A percentile compares a stretch with the other conserved stretches of the same genome.
These are phyloP conservation scores for Drosophila gunungcola DNA, from an alignment of 1,140 invertebrate species.

Conservation along the genomic window DNA sequence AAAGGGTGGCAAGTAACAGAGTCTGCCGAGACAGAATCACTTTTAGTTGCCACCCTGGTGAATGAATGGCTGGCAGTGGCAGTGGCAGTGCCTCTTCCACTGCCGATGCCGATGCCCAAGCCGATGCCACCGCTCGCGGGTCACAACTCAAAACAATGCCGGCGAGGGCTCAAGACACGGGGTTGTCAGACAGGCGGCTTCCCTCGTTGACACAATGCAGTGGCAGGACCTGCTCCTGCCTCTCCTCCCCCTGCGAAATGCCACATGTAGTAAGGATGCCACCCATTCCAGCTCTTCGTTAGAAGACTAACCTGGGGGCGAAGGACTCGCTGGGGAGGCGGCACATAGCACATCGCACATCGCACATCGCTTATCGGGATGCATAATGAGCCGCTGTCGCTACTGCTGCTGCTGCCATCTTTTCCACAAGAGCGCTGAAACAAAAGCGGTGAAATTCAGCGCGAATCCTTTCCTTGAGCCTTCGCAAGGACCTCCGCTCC, in stretches of 20 bases:
- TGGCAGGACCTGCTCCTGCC: constrained; percentile 22
- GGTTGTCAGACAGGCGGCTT: constrained; percentile 41
- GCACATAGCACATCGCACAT: constrained; percentile 81
- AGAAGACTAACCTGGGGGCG: constrained; percentile 67
- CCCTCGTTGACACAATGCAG: constrained; percentile 54
- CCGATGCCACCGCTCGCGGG: constrained; percentile 48
- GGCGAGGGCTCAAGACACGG: constrained; percentile 61
- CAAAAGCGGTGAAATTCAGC: constrained; percentile 83
- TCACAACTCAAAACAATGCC: constrained; percentile 61
- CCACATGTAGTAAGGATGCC: background rate
- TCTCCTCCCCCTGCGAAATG: background rate
- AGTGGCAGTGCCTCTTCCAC: too few relatives aligned
- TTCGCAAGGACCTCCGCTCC: background rate
- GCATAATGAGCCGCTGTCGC: constrained; percentile 71
- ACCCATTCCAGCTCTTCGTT: constrained; percentile 7
- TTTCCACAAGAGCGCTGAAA: constrained; percentile 70
- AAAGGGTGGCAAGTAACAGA: constrained; percentile 68
- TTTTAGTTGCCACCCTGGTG: constrained; percentile 62
- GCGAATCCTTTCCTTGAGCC: constrained; percentile 71
- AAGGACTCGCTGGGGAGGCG: constrained; percentile 77
- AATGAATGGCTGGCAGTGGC: constrained; percentile 23
- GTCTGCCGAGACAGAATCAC: constrained; percentile 56
- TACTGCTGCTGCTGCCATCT: constrained; percentile 65
- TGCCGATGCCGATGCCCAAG: background rate
- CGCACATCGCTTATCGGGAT: constrained; percentile 76